A percentile compares a stretch with the other conserved stretches of the same genome.
These are phyloP conservation scores for Melanerpes aurifrons DNA, from an alignment of 2,113 vertebrate genomes.

Conservation along the genomic window DNA sequence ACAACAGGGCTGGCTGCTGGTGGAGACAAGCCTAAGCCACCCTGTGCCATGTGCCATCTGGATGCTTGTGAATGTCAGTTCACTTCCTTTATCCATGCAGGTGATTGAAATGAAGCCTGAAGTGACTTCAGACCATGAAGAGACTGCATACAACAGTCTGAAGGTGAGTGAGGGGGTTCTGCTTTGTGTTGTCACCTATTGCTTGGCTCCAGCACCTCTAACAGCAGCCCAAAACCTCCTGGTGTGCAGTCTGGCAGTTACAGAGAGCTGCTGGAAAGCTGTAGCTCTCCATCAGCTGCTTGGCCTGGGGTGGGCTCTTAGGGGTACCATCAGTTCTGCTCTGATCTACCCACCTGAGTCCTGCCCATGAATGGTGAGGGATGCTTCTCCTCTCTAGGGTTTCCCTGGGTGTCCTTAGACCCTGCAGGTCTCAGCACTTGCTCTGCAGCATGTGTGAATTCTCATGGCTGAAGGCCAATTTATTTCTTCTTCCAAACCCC, in stretches of 20 bases:
- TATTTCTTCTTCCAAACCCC: not conserved
- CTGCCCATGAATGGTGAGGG: not conserved
- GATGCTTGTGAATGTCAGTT: not conserved
- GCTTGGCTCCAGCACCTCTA: not conserved
- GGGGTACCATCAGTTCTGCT: not conserved
- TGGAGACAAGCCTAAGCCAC: not conserved
- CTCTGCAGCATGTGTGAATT: not conserved
- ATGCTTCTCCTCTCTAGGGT: not conserved
- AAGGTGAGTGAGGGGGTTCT: conserved; percentile 83
- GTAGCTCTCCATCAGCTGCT: not conserved
- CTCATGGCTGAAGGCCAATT: fast-evolving
- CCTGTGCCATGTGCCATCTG: not conserved
- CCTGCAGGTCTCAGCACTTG: not conserved
- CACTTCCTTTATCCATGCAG: conserved; percentile 61
- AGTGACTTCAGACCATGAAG: conserved; percentile 77
- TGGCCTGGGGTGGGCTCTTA: not conserved
- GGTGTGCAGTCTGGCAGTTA: not conserved
- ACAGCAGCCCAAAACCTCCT: not conserved
- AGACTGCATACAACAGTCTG: conserved; percentile 90
- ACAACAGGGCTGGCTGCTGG: not conserved
- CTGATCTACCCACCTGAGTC: not conserved
- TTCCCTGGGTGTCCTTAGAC: not conserved
- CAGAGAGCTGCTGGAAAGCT: not conserved
- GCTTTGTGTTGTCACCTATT: not conserved
- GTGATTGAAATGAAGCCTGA: conserved; percentile 71